A percentile compares a stretch with the other conserved stretches of the same genome.
Conservation (phyloP, 2,888 invertebrate species). For the Orchestes rusci region DNA sequence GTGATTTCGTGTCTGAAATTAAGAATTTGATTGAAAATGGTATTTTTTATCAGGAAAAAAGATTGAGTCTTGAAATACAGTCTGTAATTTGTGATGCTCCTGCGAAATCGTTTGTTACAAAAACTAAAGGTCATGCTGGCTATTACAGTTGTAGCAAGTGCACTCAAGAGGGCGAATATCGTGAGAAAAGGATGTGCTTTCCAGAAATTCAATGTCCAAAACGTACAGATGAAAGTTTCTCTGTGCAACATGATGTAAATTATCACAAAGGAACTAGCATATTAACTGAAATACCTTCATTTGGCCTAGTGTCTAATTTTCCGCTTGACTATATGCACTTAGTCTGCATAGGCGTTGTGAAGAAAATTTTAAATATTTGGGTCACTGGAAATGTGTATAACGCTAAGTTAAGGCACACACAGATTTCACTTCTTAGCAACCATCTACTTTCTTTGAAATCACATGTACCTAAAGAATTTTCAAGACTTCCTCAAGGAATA, state of each 20-base stretch:
- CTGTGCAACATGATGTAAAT: neutral
- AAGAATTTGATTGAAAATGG: too few species aligned
- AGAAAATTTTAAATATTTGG: slow-evolving; percentile 22
- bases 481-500: slow-evolving; percentile 18
- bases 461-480: slow-evolving; percentile 15
- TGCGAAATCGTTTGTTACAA: too few species aligned
- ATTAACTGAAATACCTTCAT: slow-evolving; percentile 4
- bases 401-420: neutral
- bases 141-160: too few species aligned
- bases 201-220: slow-evolving; percentile 1
- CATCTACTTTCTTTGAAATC: slow-evolving; percentile 11
- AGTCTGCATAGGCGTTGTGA: slow-evolving; percentile 22
- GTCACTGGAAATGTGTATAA: neutral
- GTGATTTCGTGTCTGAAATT: too few species aligned
- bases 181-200: neutral
- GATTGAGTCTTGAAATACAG: too few species aligned
- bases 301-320: slow-evolving; percentile 22
- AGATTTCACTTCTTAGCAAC: slow-evolving; percentile 3
- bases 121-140: too few species aligned
- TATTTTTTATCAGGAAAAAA: too few species aligned
- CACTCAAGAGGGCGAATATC: slow-evolving; percentile 5
- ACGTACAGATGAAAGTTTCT: slow-evolving; percentile 6
- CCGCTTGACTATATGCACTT: slow-evolving; percentile 26
- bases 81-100: too few species aligned
- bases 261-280: neutral